Conservation (phyloP, 2,888 invertebrate species). For the Aleiodes testaceus region DNA sequence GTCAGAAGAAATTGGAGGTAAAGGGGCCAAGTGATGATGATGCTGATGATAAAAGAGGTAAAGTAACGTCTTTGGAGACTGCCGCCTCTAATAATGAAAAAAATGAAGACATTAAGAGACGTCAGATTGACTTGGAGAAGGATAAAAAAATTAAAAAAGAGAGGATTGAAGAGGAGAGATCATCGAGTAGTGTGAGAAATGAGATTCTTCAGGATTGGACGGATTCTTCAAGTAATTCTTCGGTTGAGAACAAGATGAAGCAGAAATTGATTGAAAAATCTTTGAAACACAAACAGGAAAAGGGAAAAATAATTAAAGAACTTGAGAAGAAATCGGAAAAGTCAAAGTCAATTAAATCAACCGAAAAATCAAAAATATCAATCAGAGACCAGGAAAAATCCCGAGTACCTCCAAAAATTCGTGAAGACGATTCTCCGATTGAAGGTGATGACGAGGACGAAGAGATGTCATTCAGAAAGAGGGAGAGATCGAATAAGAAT, state of each 20-base stretch:
- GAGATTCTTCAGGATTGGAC: constrained; percentile 1
- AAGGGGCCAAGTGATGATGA: constrained; percentile 18
- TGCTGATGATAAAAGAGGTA: not conserved
- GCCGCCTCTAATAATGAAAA: no score
- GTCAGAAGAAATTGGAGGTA: constrained; percentile 21
- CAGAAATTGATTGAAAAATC: not conserved
- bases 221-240: not conserved
- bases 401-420: not conserved
- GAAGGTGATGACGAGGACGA: constrained; percentile 21
- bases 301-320: constrained; percentile 19
- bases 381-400: constrained; percentile 1
- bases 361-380: constrained; percentile 8
- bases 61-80: not conserved
- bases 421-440: not conserved
- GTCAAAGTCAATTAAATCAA: constrained; percentile 18
- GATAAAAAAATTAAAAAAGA: not conserved
- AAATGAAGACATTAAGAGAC: no score
- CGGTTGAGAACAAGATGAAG: not conserved
- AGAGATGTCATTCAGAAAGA: constrained; percentile 30
- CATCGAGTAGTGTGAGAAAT: not conserved
- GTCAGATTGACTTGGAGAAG: not conserved
- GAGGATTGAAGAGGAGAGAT: not conserved
- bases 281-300: constrained; percentile 7
- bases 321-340: constrained; percentile 16
- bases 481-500: constrained; percentile 32